Evolutionary conservation across 35 echinoderm and acorn worm genomes (phyloP).

Genomic region (Strongylocentrotus purpuratus): DNA sequence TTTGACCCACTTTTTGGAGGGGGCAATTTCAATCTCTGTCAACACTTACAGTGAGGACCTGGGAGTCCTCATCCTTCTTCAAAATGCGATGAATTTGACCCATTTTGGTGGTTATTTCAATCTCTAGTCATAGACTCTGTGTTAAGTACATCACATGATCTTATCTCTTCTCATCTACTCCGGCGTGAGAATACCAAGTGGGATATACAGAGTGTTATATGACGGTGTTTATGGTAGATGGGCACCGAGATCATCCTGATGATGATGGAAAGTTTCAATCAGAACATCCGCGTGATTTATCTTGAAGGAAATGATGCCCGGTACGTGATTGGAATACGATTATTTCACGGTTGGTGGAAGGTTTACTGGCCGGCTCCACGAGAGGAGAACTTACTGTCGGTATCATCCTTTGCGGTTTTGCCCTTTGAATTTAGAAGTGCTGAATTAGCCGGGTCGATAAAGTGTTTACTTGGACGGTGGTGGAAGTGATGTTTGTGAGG

Average conservation of each 20-base stretch:
- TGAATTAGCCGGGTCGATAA: background rate
- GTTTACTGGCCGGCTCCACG: background rate
- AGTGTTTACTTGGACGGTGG: background rate
- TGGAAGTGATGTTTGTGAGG: background rate
- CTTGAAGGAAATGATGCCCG: background rate
- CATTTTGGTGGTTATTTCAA: background rate
- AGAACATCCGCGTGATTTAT: background rate
- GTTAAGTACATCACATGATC: background rate
- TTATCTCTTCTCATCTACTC: background rate
- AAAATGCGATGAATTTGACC: background rate
- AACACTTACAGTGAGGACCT: no score
- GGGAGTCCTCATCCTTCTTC: background rate
- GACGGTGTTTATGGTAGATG: background rate
- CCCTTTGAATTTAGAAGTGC: background rate
- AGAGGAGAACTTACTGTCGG: background rate
- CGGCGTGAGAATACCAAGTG: background rate
- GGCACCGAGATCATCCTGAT: background rate
- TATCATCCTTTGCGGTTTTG: background rate
- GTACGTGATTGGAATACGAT: constrained; percentile 9
- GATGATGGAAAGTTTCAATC: background rate
- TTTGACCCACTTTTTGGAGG: no score
- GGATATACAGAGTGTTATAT: background rate
- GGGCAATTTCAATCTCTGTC: no score
- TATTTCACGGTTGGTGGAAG: background rate
- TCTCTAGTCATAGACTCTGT: background rate